Evolutionary conservation across 2,113 vertebrate genomes (phyloP).

Genomic region (Triplophysa dalaica): DNA sequence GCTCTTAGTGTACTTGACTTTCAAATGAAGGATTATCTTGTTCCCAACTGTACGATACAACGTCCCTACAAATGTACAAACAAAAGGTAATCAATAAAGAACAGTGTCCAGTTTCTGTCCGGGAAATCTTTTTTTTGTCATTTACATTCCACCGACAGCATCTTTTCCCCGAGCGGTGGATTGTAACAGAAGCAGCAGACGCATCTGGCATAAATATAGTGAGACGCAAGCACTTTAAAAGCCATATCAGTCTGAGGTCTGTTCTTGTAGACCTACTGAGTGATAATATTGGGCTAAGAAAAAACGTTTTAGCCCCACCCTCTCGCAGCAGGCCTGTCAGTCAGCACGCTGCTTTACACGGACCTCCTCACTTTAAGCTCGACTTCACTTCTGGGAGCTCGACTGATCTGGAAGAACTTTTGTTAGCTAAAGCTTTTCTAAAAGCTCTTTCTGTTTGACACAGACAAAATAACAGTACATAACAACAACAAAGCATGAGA

Average conservation of each 20-base stretch:
- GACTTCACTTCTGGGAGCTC: slow-evolving; percentile 32
- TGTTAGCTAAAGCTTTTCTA: slow-evolving; percentile 41
- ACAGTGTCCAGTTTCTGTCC: slow-evolving; percentile 15
- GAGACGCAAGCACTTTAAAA: slow-evolving; percentile 19
- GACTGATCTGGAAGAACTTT: slow-evolving; percentile 39
- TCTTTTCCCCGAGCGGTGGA: background rate
- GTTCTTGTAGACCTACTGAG: slow-evolving; percentile 22
- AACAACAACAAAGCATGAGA: slow-evolving; percentile 1
- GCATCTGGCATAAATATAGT: background rate
- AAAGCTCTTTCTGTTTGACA: slow-evolving; percentile 21
- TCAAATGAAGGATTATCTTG: slow-evolving; percentile 6
- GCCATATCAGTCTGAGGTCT: slow-evolving; percentile 9
- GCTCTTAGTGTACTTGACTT: slow-evolving; percentile 27
- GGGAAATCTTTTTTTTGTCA: slow-evolving; percentile 6
- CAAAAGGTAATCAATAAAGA: slow-evolving; percentile 5
- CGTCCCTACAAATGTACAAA: slow-evolving; percentile 12
- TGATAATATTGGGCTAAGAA: slow-evolving; percentile 5
- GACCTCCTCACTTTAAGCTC: slow-evolving; percentile 37
- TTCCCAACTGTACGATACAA: slow-evolving; percentile 9
- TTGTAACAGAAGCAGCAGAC: background rate
- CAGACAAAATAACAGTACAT: slow-evolving; percentile 28
- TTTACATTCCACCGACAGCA: slow-evolving; percentile 17
- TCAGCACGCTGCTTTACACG: slow-evolving; percentile 29
- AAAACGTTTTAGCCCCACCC: slow-evolving; percentile 4
- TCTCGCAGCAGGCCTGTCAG: slow-evolving; percentile 38